Percentiles rank a stretch among this genome's conserved stretches.
Conservation (phyloP, 2,113 vertebrate species). For the Hydrolagus affinis region DNA sequence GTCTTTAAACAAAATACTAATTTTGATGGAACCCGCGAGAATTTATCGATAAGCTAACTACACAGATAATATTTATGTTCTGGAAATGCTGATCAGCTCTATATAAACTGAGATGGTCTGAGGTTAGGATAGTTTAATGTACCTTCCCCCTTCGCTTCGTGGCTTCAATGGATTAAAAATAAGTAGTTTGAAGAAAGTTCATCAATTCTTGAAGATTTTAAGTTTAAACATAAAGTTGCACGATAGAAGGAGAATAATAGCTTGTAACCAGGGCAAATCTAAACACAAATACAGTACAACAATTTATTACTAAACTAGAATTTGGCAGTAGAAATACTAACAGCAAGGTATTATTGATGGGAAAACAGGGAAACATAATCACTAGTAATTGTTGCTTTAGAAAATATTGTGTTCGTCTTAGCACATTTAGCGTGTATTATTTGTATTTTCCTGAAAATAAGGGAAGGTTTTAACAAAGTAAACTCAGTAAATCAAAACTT, state of each 20-base stretch:
- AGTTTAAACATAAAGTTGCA: neutral
- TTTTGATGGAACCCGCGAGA: neutral
- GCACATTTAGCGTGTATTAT: neutral
- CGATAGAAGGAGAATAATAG: neutral
- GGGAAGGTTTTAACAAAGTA: neutral
- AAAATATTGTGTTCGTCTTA: neutral
- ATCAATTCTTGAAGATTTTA: neutral
- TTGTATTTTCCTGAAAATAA: neutral
- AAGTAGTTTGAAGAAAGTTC: neutral
- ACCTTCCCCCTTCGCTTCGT: neutral
- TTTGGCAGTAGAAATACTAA: neutral
- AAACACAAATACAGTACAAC: neutral
- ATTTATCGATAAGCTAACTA: neutral
- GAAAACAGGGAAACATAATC: neutral
- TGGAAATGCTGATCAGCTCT: no score
- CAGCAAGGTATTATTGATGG: neutral
- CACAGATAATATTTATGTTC: no score
- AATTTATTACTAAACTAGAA: neutral
- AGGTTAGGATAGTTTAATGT: neutral
- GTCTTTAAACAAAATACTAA: neutral
- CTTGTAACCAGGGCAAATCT: neutral
- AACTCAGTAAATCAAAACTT: neutral
- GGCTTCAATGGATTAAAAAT: neutral
- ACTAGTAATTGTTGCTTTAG: neutral
- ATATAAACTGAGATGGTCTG: neutral